Evolutionary conservation across 2,888 invertebrate genomes (phyloP).

Genomic region (Junonia oenone): DNA sequence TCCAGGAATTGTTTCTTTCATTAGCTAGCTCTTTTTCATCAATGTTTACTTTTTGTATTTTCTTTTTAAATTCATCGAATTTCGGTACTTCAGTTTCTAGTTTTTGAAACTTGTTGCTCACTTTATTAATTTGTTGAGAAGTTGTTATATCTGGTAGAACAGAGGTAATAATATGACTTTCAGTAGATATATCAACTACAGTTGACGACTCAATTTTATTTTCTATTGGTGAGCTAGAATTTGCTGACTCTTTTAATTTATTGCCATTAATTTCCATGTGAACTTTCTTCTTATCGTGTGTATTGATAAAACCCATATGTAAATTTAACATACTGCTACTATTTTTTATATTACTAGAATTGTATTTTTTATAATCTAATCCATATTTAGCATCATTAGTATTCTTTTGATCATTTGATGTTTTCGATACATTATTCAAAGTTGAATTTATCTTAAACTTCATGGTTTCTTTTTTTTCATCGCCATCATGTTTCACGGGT

Average conservation of each 20-base stretch:
- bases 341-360: not conserved
- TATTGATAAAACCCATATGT: not conserved
- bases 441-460: not conserved
- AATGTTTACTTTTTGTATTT: conserved; percentile 69
- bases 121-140: conserved; percentile 17
- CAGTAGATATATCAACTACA: conserved; percentile 2
- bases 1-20: conserved; percentile 75
- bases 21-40: conserved; percentile 63
- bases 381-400: not conserved
- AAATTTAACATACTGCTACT: not conserved
- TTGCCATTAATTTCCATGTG: not conserved
- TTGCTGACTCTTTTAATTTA: not conserved
- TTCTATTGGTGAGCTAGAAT: not conserved
- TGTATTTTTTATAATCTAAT: not conserved
- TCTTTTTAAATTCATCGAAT: conserved; percentile 69
- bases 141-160: not conserved
- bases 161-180: not conserved
- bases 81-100: conserved; percentile 49
- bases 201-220: not conserved
- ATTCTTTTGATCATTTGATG: not conserved
- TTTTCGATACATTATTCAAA: not conserved
- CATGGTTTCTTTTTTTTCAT: conserved; percentile 3
- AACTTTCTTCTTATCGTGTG: not conserved
- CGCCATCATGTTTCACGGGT: not conserved
- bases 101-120: conserved; percentile 33